These are phyloP conservation scores for Hypothenemus hampei DNA, from an alignment of 1,140 invertebrate genomes.

Conservation along the genomic window DNA sequence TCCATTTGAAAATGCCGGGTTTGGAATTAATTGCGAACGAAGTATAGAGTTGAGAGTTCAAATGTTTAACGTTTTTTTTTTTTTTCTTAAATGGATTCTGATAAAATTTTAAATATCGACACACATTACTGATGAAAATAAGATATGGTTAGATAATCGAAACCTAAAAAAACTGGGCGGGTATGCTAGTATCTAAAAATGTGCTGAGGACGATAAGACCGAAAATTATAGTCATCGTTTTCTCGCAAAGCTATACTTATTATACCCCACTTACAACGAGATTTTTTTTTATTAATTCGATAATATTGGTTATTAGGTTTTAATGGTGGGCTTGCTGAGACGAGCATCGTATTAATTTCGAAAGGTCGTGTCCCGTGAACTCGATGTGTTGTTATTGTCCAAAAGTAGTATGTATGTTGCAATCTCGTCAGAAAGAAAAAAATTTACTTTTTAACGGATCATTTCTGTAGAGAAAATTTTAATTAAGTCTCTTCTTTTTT, in stretches of 20 bases:
- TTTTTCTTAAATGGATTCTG: too few species aligned
- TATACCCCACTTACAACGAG: conserved; percentile 37
- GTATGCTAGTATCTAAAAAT: conserved; percentile 31
- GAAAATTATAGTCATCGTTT: conserved; percentile 39
- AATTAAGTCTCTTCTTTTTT: conserved; percentile 22
- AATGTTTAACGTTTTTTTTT: too few species aligned
- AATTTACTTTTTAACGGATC: conserved; percentile 26
- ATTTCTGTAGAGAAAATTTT: conserved; percentile 23
- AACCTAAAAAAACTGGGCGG: conserved; percentile 36
- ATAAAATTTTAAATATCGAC: conserved; percentile 30
- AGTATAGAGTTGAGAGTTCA: too few species aligned
- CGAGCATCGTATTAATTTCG: conserved; percentile 26
- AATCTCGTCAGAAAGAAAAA: conserved; percentile 20
- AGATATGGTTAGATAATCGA: conserved; percentile 39
- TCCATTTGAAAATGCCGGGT: not conserved
- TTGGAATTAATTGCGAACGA: too few species aligned
- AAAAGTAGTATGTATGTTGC: conserved; percentile 22
- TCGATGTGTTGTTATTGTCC: conserved; percentile 29
- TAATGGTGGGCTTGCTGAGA: conserved; percentile 28
- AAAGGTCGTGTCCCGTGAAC: conserved; percentile 28
- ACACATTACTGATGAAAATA: conserved; percentile 37
- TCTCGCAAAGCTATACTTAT: conserved; percentile 37
- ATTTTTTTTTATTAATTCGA: conserved; percentile 38
- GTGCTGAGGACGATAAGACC: conserved; percentile 31
- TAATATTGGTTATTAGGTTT: conserved; percentile 38